A percentile compares a stretch with the other conserved stretches of the same genome.
Conservation (phyloP, 2,888 invertebrate genomes). For the Rhogogaster chlorosoma region DNA sequence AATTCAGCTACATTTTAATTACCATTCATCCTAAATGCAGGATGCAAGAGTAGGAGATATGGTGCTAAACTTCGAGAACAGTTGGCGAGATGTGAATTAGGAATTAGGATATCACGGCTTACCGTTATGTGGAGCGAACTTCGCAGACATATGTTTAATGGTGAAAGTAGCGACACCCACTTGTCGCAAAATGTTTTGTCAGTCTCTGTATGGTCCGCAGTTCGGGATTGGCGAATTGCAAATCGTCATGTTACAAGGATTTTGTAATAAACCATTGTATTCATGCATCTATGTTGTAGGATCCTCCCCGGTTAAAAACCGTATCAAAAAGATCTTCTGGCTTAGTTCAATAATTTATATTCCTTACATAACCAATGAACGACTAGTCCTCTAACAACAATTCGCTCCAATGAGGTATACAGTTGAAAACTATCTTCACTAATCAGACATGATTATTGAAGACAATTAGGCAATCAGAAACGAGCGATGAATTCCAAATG, state of each 20-base stretch:
- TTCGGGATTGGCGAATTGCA: slow-evolving; percentile 6
- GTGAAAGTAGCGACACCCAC: slow-evolving; percentile 70
- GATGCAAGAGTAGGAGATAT: neutral
- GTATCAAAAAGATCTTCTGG: neutral
- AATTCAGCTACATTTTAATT: neutral
- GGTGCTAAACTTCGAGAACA: neutral
- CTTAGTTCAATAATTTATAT: neutral
- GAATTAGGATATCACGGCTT: slow-evolving; percentile 60
- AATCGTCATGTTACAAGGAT: slow-evolving; percentile 1
- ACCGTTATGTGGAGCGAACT: slow-evolving; percentile 66
- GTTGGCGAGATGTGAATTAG: slow-evolving; percentile 64
- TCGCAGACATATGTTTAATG: slow-evolving; percentile 60
- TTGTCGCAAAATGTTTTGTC: slow-evolving; percentile 49
- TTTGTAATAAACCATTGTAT: slow-evolving; percentile 38
- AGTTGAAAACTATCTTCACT: neutral
- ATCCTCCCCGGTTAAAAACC: neutral
- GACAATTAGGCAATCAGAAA: neutral
- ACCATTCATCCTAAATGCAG: neutral
- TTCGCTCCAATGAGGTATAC: neutral
- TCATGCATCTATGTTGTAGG: slow-evolving; percentile 33
- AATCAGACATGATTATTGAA: neutral
- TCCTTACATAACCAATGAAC: neutral
- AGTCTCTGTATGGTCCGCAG: slow-evolving; percentile 27
- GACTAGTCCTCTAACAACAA: neutral
- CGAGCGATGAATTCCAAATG: neutral